Base-by-base conservation (phyloP, 2,797 vertebrate genomes). In the Sebastiscus tertius region DNA sequence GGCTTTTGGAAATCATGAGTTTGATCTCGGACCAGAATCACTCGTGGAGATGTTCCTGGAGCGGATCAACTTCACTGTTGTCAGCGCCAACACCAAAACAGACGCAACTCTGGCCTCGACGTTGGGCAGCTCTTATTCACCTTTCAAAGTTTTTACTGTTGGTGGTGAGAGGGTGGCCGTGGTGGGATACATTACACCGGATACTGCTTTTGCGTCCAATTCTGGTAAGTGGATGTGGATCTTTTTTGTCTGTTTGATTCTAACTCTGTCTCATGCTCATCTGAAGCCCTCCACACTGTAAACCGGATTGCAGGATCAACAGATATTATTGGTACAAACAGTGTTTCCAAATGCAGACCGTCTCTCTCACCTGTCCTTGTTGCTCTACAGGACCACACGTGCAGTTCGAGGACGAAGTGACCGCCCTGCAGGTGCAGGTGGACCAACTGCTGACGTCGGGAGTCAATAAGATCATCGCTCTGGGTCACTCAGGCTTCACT, bases 1-100 rank as follows among this genome's bases (percentile, higher is more conserved):
- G 98, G 96, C 96, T 26, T 84, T 99, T 74, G 98, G 98, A 75
- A 99, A 99, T 54, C 98, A 99, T 14, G 98, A 99, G 93, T 99
- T 99, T 85, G 98, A 99, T 89, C 97, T 97, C 70, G 96, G 97
- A 2, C 13, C 36, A 39, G 93, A 96, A 0, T 98, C 97, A 54
- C 94, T 99, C 46, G 85, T 98, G 78, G 87, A 94, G 42, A 97
- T 97, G 18, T 96, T 99, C 77, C 94, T 99, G 72, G 88, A 92
- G 91, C 0, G 96, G 0, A 94, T 92, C 16, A 90, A 81, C 1
- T 99, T 96, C 91, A 66, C 96, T 0, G 67, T 99, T 64, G 88
- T 99, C 82, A 97, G 97, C 60, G 97, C 97, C 26, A 99, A 99
- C 87, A 96, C 98, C 86, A 96, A 91, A 76, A 63, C 94, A 0